Evolutionary conservation across 2,113 vertebrate species (phyloP), one percentile per base, ranked within the genome.

Genomic region (Campylomormyrus tamandua): DNA sequence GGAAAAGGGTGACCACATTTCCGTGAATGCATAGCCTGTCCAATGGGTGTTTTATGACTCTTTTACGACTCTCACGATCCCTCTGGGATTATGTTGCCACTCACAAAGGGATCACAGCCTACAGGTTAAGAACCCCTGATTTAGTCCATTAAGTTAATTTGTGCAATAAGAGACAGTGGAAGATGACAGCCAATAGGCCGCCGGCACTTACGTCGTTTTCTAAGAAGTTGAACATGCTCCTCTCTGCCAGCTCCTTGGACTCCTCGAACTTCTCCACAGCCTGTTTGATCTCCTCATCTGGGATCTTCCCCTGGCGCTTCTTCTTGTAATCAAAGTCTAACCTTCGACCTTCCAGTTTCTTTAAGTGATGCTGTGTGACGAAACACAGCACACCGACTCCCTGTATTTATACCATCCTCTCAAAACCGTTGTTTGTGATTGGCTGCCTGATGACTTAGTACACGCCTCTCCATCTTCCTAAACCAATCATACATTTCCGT

Each of bases 321-420:
- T 97, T 98, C 93, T 99, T 99, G 89, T 98, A 99, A 94, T 99
- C 98, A 0, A 98, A 99, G 95, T 99, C 98, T 94, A 99, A 95
- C 80, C 98, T 96, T 0, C 98, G 97, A 45, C 98, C 97, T 94
- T 99, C 98, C 91, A 99, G 93, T 92, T 99, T 99, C 95, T 97
- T 99, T 92, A 99, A 92, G 92, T 99, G 98, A 92, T 98, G 97
- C 98, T 99, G 42, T 6, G 48, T 56, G 90, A 52, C 19, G 5
- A 35, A 50, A 89, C 17, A 62, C 39, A 52, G 21, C 50, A 45
- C 24, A 31, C 35, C 5, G 49, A 24, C 11, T 83, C 45, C 42
- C 24, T n/a, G 7, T 46, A 11, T 42, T 45, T 35, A 45, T 7
- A 7, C 77, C n/a, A 27, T 27, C 11, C n/a, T 27, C 62, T 66